Percentiles rank a stretch among this genome's conserved stretches.
phyloP scores from a whole-genome alignment of 2,888 invertebrate genomes.

The Yponomeuta sedellus region DNA sequence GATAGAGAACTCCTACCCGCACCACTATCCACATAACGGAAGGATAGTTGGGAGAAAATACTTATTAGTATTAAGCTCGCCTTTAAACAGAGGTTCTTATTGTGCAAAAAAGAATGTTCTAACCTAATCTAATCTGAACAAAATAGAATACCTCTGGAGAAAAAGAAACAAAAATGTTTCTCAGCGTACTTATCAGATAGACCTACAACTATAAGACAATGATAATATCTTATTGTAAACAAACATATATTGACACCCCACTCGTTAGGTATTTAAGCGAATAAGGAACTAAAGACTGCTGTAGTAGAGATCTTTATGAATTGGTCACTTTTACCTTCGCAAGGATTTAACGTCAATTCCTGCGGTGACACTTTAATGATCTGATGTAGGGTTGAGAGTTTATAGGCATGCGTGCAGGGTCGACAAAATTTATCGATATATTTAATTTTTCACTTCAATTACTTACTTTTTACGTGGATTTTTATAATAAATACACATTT shows the following conservation, averaged over 20 bases:
- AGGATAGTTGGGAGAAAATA: no score
- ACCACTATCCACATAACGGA: no score
- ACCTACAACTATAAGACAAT: neutral
- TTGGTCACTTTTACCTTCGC: neutral
- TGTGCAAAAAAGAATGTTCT: no score
- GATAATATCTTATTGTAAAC: neutral
- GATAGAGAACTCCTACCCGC: no score
- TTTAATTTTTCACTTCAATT: no score
- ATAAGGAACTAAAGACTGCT: neutral
- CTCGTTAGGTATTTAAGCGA: neutral
- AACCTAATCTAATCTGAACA: no score
- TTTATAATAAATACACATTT: no score
- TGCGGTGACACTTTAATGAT: conserved; percentile 1
- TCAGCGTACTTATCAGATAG: neutral
- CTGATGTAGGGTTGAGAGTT: neutral
- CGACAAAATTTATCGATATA: neutral
- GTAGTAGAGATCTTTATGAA: neutral
- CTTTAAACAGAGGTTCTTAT: no score
- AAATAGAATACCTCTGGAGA: neutral
- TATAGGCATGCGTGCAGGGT: neutral
- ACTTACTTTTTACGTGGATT: no score
- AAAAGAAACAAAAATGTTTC: neutral
- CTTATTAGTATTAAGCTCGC: no score
- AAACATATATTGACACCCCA: neutral
- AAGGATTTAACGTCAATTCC: conserved; percentile 1